Base-by-base conservation (phyloP, 2,888 invertebrate genomes). In the Caenorhabditis becei region DNA sequence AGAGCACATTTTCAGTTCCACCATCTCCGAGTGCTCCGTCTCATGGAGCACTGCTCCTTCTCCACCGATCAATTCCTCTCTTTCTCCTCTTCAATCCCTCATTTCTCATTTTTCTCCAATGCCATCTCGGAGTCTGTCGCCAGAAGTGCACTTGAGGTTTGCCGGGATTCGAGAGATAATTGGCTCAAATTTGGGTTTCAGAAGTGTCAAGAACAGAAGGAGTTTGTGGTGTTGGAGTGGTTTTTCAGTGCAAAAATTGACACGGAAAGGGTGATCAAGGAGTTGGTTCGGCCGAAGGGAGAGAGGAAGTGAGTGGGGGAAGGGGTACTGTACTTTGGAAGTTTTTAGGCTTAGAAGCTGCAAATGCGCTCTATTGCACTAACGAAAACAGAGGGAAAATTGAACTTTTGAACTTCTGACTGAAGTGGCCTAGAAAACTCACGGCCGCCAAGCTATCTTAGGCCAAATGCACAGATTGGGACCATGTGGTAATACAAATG, bases 61-160 rank as follows among this genome's bases (percentile, higher is more conserved):
- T 18, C 67, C 16, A 16, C 67, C 18, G 44, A 26, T 16, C 67
- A 67, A 28, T 56, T 67, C 20, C 28, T 56, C 8, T 26, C 67
- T 4, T 37, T 67, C 20, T 67, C 44, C 44, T 20, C 56, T 18
- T 44, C 67, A 3, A 41, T 44, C 20, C 47, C 67, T 20, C 54
- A 67, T 18, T 67, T 67, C 20, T 67, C 67, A 8, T 67, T 67
- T 14, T 67, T 56, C 44, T 67, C 67, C 26, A 56, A 67, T 47
- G 41, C 20, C 0, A 47, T 67, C 7, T 20, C 18, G 8, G 67
- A 67, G 18, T 32, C 8, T 47, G 28, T 67, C n/a, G 56, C 28
- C 1, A 44, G 28, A 32, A 3, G 14, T 32, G 67, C 67, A 1
- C 14, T 67, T 7, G 47, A 67, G 28, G 67, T 44, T 18, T 32